phyloP scores from a whole-genome alignment of 35 echinoderm and acorn worm genomes.

The Apostichopus californicus region DNA sequence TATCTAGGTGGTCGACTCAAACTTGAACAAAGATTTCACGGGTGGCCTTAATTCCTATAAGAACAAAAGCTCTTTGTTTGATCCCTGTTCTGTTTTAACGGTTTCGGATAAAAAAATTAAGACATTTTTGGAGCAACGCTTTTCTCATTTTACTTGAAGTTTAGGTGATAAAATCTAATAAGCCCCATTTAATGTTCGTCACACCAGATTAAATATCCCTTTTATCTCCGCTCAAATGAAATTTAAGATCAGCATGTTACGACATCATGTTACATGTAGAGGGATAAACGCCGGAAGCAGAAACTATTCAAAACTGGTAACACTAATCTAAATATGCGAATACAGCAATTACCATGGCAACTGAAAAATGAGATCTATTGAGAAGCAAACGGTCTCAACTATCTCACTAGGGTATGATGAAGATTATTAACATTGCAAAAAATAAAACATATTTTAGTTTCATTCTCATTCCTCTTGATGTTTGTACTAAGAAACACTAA shows the following conservation, averaged over 20 bases:
- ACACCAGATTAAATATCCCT: not conserved
- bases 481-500: no score
- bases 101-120: not conserved
- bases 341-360: not conserved
- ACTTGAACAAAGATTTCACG: constrained; percentile 1
- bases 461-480: no score
- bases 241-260: not conserved
- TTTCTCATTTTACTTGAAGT: constrained; percentile 14
- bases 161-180: constrained; percentile 31
- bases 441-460: not conserved
- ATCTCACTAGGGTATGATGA: no score
- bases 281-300: not conserved
- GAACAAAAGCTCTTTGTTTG: not conserved
- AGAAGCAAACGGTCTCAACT: no score
- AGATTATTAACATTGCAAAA: not conserved
- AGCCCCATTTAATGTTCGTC: not conserved
- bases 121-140: not conserved
- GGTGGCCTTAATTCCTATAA: not conserved
- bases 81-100: not conserved
- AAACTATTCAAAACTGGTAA: not conserved
- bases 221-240: not conserved
- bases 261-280: not conserved
- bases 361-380: not conserved
- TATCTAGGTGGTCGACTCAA: constrained; percentile 1
- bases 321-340: not conserved